These are phyloP conservation scores for Noctua comes DNA, from an alignment of 2,888 invertebrate genomes.

Conservation along the genomic window DNA sequence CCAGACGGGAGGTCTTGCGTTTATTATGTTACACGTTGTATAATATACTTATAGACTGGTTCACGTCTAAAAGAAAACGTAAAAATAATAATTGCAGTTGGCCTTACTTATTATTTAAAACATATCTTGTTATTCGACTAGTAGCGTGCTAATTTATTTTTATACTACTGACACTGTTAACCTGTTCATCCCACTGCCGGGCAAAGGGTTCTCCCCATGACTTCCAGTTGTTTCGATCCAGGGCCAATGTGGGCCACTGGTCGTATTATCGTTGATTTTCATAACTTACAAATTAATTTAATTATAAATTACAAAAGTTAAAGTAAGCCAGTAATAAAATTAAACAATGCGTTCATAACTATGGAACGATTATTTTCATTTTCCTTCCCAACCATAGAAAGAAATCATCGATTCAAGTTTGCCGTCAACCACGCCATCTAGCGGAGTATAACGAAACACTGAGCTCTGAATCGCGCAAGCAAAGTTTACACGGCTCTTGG, in stretches of 20 bases:
- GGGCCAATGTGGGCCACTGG: no score
- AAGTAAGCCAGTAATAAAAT: not conserved
- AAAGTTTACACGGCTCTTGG: conserved; percentile 23
- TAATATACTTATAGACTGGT: not conserved
- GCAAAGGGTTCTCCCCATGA: no score
- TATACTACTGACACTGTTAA: no score
- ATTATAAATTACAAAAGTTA: not conserved
- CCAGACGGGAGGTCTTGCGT: no score
- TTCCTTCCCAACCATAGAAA: not conserved
- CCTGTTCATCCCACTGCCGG: no score
- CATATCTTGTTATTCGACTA: not conserved
- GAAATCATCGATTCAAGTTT: conserved; percentile 24
- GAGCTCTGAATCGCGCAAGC: conserved; percentile 29
- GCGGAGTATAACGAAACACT: not conserved
- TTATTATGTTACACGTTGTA: no score
- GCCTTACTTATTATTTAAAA: not conserved
- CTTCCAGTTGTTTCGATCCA: no score
- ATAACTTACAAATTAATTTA: not conserved
- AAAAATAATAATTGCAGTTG: not conserved
- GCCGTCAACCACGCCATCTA: conserved; percentile 53
- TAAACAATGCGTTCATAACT: not conserved
- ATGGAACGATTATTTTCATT: not conserved
- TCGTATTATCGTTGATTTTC: not conserved
- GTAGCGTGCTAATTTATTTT: not conserved
- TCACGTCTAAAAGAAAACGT: not conserved